Evolutionary conservation across 2,888 invertebrate species (phyloP), one percentile per base, ranked within the genome.

Genomic region (Cremastobaeus sp.): DNA sequence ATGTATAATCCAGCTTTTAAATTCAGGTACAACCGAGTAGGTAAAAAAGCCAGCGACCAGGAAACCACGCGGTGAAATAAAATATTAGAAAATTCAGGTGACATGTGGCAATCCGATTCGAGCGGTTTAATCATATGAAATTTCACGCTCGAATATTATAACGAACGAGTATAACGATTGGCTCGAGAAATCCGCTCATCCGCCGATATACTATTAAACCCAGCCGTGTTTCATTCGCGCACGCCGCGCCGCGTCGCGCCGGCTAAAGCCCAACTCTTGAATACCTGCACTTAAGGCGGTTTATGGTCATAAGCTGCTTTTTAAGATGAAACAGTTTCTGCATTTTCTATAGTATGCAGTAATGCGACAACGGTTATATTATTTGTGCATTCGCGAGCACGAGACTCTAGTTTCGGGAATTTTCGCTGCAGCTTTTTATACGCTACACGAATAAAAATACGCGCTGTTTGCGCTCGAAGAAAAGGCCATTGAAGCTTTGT

Each of bases 301-400:
- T 54, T 17, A n/a, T n/a, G 54, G 48, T 55, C 55, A 62, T 70
- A 62, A 70, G 60, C 69, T 28, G 62, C 60, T 70, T 60, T 70
- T 70, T 62, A 52, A 69, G 68, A 69, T 69, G 60, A 70, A 70
- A 70, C 21, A 11, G 37, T 60, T 54, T n/a, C n/a, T n/a, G 69
- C 28, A 50, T 69, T 69, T 60, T 35, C 34, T 57, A 59, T 30
- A 25, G n/a, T n/a, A n/a, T 52, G 43, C 45, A 57, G 48, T 66
- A 66, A 55, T 15, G 48, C 9, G n/a, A n/a, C n/a, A n/a, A n/a
- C n/a, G n/a, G n/a, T n/a, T n/a, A n/a, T n/a, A n/a, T n/a, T n/a
- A n/a, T n/a, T n/a, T n/a, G n/a, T n/a, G n/a, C 25, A 25, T 25
- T 25, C 25, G 25, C 25, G 25, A n/a, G n/a, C n/a, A 70, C 39